Base-by-base conservation (phyloP, 2,888 invertebrate genomes). In the Phymatocera aterrima region DNA sequence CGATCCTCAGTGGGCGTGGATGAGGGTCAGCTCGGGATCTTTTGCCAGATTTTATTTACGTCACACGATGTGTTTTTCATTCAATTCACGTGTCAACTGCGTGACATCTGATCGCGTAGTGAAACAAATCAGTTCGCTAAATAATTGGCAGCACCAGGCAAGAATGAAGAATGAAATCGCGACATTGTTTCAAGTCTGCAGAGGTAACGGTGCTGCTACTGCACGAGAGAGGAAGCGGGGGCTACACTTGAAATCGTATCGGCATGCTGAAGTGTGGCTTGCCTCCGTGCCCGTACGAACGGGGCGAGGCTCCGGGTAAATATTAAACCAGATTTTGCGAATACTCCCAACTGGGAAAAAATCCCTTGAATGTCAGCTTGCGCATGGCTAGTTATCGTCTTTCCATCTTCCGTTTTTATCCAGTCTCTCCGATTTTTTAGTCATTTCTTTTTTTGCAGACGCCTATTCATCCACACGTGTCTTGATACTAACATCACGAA, bases 1-100 rank as follows among this genome's bases (percentile, higher is more conserved):
- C 37, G 18, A 21, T 34, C 18, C 37, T n/a, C n/a, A n/a, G 34
- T 21, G 37, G 18, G 37, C 21, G 64, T 34, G 37, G 37, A 12
- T 12, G 51, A 15, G 12, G 51, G 5, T 51, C 51, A 18, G 5
- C 37, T n/a, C n/a, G n/a, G n/a, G n/a, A 18, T 64, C 37, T 24
- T 37, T 64, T 64, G 64, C 64, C 64, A 64, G 64, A 64, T 64
- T 64, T 64, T 64, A 64, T 64, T 64, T 64, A 34, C 64, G 64
- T 64, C 64, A 37, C 64, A 18, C 64, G 37, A 24, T 64, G 21
- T 15, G 10, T 60, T 68, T 68, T 68, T 43, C 68, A 68, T 68
- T 68, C 68, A 40, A 68, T 43, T 46, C 68, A 68, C 68, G 68
- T 46, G 68, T 68, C 15, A 68, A 68, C 68, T n/a, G 46, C 43